Evolutionary conservation across 2,113 vertebrate species (phyloP), one percentile per base, ranked within the genome.

Genomic region (Gila orcuttii): DNA sequence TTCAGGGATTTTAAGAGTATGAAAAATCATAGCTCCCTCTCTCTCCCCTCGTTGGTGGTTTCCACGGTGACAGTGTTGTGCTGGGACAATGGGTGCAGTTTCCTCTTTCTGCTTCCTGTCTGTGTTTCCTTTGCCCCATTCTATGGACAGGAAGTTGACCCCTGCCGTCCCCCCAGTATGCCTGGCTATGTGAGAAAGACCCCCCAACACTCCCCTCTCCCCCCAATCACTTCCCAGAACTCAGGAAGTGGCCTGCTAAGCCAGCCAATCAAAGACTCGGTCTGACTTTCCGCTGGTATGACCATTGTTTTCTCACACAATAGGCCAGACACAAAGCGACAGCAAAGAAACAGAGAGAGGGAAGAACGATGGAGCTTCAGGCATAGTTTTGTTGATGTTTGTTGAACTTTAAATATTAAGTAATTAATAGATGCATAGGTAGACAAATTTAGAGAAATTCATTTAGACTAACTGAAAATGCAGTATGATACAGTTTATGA

Each of bases 21-120:
- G 33, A 47, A 85, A 88, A 86, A 85, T 83, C 86, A 76, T 86
- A 62, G 87, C 77, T 86, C 82, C 83, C 86, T 86, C 87, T 89
- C 90, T 92, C 89, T 92, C 91, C 86, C 89, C 88, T 87, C 4
- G 21, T 89, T 88, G 91, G 91, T 89, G 91, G 93, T 95, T 94
- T 90, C 93, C 84, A 92, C 90, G 87, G 94, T 73, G 93, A 95
- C 92, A 90, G 89, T 94, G 94, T 94, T 95, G 93, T 93, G 91
- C 93, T 92, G 92, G 94, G 92, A 95, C 94, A 95, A 94, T 94
- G 95, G 95, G 95, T 85, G 95, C 91, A 96, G 95, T 94, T 96
- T 96, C 95, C 95, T 96, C 92, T 94, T 94, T 93, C 91, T 94
- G 79, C 92, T 95, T 96, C 95, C 95, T 95, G 94, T 90, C 92